A percentile compares a stretch with the other conserved stretches of the same genome.
Evolutionary conservation across 64 coral and sea anemone genomes (phyloP).

Genomic region (Orbicella faveolata): DNA sequence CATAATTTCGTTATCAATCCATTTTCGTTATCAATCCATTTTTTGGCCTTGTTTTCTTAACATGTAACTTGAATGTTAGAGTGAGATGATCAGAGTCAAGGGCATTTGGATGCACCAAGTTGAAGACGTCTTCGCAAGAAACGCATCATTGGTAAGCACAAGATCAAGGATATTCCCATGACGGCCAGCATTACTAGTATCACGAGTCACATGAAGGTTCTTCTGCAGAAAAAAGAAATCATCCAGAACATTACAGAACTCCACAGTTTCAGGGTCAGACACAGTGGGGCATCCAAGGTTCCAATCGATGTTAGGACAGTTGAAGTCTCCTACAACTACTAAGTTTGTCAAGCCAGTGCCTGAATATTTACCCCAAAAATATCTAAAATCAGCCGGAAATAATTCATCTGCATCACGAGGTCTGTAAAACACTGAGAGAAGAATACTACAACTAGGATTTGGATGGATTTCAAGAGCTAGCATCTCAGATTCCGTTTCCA

Average conservation of each 20-base stretch:
- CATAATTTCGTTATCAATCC: too few relatives aligned
- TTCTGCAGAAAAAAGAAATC: constrained; percentile 54
- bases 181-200: constrained; percentile 28
- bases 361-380: constrained; percentile 38
- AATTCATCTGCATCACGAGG: constrained; percentile 41
- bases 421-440: constrained; percentile 36
- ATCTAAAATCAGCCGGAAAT: constrained; percentile 24
- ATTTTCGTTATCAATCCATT: too few relatives aligned
- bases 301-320: constrained; percentile 27
- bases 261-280: constrained; percentile 53
- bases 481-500: constrained; percentile 15
- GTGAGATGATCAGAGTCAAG: too few relatives aligned
- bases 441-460: constrained; percentile 36
- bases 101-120: too few relatives aligned
- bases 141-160: constrained; percentile 45
- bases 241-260: constrained; percentile 57
- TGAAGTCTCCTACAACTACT: neutral
- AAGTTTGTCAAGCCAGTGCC: neutral
- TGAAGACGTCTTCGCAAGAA: constrained; percentile 44
- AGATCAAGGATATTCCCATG: constrained; percentile 49
- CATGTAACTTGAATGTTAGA: neutral
- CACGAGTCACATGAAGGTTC: constrained; percentile 45
- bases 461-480: constrained; percentile 8
- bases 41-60: constrained; percentile 29
- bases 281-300: constrained; percentile 40